Evolutionary conservation across 2,888 invertebrate species (phyloP).

Genomic region (Tholera decimalis): DNA sequence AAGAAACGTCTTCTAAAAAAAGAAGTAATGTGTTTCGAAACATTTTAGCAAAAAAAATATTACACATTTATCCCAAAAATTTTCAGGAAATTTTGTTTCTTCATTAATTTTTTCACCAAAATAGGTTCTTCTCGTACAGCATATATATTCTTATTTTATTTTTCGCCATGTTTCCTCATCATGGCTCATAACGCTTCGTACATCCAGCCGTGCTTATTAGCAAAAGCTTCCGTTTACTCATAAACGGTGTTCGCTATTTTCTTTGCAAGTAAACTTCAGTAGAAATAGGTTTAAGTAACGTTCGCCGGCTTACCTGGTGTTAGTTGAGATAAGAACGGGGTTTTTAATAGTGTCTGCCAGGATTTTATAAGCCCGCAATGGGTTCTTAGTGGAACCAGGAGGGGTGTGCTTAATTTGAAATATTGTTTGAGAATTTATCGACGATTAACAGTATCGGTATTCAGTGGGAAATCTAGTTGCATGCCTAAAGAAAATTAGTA

Average conservation of each 20-base stretch:
- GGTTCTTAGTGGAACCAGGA: slow-evolving; percentile 37
- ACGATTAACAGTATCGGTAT: not conserved
- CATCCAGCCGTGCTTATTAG: slow-evolving; percentile 74
- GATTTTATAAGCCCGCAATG: slow-evolving; percentile 58
- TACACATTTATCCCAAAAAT: not conserved
- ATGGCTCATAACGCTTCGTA: slow-evolving; percentile 65
- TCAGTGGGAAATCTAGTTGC: not conserved
- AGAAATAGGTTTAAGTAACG: slow-evolving; percentile 71
- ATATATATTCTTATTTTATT: slow-evolving; percentile 51
- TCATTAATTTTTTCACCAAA: slow-evolving; percentile 38
- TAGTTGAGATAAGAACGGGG: slow-evolving; percentile 70
- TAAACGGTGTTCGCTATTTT: slow-evolving; percentile 77
- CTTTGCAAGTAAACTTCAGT: slow-evolving; percentile 69
- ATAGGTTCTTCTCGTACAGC: slow-evolving; percentile 20
- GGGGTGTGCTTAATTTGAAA: slow-evolving; percentile 46
- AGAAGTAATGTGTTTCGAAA: not conserved
- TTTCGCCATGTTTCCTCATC: slow-evolving; percentile 57
- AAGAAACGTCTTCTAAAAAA: not conserved
- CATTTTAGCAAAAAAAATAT: not conserved
- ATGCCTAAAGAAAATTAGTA: not conserved
- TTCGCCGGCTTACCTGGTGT: slow-evolving; percentile 71
- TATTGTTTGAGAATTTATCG: slow-evolving; percentile 38
- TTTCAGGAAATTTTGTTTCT: slow-evolving; percentile 12
- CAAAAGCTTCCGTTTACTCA: slow-evolving; percentile 73
- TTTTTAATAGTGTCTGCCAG: slow-evolving; percentile 68